Evolutionary conservation across 92 coral and sea anemone species (phyloP).

Genomic region (Anthopleura xanthogrammica): DNA sequence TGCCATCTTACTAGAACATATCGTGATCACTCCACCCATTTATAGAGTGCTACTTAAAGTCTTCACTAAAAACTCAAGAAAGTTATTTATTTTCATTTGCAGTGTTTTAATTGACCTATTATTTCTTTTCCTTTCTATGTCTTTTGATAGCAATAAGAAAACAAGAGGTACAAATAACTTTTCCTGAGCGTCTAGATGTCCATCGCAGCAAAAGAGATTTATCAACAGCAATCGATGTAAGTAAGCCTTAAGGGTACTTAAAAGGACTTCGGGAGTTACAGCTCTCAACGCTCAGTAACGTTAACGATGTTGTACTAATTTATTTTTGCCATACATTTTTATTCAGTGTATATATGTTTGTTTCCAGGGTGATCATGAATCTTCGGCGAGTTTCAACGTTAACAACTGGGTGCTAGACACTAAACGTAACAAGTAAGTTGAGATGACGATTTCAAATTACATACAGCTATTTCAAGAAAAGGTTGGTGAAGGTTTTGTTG

Average conservation of each 20-base stretch:
- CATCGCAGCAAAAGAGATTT: constrained; percentile 51
- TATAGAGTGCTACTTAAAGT: no score
- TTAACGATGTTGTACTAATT: no score
- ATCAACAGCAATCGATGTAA: constrained; percentile 55
- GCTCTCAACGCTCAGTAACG: neutral
- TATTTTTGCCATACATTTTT: neutral
- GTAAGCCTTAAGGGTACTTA: neutral
- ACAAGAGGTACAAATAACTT: constrained; percentile 20
- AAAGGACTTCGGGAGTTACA: neutral
- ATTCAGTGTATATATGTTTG: neutral
- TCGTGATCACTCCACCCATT: no score
- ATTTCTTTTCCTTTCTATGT: neutral
- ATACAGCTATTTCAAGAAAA: no score
- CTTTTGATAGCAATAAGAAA: neutral
- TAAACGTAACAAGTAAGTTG: constrained; percentile 2
- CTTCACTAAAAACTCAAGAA: no score
- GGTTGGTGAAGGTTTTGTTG: no score
- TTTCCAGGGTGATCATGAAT: constrained; percentile 5
- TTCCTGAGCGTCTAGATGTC: constrained; percentile 55
- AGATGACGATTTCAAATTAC: neutral
- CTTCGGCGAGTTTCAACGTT: neutral
- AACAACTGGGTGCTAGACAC: neutral
- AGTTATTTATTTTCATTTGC: neutral
- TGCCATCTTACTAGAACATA: no score
- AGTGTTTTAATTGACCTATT: neutral